These are phyloP conservation scores for Willisornis vidua DNA, from an alignment of 2,113 vertebrate genomes.

Conservation along the genomic window DNA sequence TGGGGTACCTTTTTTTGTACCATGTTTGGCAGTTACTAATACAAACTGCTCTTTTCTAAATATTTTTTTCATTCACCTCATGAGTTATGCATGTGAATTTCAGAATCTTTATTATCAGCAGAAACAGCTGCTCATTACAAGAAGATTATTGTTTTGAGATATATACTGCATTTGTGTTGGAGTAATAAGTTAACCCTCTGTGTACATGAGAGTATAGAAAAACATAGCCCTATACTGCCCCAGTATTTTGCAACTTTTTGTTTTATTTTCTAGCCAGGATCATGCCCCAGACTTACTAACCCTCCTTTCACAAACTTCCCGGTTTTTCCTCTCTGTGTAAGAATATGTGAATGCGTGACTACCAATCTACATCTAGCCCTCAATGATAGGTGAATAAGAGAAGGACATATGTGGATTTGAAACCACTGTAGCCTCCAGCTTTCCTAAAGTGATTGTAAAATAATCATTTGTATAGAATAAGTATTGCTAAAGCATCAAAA, in stretches of 20 bases:
- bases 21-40: neutral
- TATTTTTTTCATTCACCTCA: neutral
- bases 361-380: neutral
- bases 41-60: neutral
- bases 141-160: slow-evolving; percentile 42
- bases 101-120: slow-evolving; percentile 26
- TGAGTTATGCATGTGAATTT: neutral
- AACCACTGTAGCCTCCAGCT: neutral
- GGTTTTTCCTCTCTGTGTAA: neutral
- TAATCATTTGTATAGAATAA: neutral
- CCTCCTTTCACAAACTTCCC: neutral
- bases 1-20: neutral
- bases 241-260: neutral
- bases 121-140: slow-evolving; percentile 43
- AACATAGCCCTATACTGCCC: neutral
- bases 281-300: neutral
- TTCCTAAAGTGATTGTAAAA: neutral
- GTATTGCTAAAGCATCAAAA: neutral
- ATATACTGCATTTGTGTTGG: neutral
- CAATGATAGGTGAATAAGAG: neutral
- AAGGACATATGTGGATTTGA: neutral
- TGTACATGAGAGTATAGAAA: neutral
- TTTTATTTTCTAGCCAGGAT: neutral
- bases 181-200: slow-evolving; percentile 31
- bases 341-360: neutral